A percentile compares a stretch with the other conserved stretches of the same genome.
These are phyloP conservation scores for Lepidonotus clava DNA, from an alignment of 2,888 invertebrate species.

Conservation along the genomic window DNA sequence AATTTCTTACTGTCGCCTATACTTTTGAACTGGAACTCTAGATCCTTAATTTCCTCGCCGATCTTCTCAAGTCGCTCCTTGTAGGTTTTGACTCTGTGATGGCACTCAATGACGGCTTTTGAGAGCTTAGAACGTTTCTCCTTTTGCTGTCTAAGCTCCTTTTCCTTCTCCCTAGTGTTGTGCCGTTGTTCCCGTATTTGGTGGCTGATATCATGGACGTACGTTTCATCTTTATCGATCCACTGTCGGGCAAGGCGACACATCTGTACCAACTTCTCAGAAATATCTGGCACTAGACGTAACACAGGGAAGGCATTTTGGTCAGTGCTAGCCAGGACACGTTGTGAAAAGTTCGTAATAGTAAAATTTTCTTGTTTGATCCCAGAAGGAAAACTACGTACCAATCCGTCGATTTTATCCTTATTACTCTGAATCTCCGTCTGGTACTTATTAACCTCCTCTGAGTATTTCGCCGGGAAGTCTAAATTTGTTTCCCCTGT, in stretches of 20 bases:
- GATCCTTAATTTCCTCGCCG: constrained; percentile 71
- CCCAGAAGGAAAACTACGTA: constrained; percentile 70
- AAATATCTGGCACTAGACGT: constrained; percentile 74
- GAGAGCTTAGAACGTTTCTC: constrained; percentile 73
- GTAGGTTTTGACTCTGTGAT: constrained; percentile 73
- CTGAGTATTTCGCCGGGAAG: constrained; percentile 71
- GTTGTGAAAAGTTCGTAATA: constrained; percentile 71
- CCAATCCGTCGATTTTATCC: constrained; percentile 68
- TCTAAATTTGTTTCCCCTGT: constrained; percentile 68
- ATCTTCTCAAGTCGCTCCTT: constrained; percentile 73
- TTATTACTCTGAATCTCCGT: constrained; percentile 68
- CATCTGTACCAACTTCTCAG: constrained; percentile 70
- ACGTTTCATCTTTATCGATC: constrained; percentile 76
- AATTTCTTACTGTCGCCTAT: constrained; percentile 69
- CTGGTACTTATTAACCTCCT: constrained; percentile 71
- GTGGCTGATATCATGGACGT: constrained; percentile 75
- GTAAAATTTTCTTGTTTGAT: constrained; percentile 74
- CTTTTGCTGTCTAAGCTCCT: constrained; percentile 71
- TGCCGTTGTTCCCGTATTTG: constrained; percentile 74
- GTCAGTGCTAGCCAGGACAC: constrained; percentile 74
- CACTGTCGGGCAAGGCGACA: constrained; percentile 72
- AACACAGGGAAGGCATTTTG: constrained; percentile 77
- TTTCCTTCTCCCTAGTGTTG: constrained; percentile 70
- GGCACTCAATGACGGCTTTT: constrained; percentile 73
- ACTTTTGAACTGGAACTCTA: constrained; percentile 72